Conservation (phyloP, 2,113 vertebrate species). For the Microtus richardsoni region DNA sequence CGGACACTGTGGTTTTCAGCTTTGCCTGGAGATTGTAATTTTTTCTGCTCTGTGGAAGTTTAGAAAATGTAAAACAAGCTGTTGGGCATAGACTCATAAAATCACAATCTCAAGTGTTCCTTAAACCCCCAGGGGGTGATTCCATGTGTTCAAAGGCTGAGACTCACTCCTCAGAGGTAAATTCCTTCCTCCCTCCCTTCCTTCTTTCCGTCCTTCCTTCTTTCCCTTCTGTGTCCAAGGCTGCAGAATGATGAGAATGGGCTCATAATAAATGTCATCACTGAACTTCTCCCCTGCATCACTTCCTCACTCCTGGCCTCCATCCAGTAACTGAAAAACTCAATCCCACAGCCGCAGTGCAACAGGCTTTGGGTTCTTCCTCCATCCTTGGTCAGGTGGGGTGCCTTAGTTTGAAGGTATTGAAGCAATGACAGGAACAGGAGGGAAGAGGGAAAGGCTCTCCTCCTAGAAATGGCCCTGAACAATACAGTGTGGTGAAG, state of each 20-base stretch:
- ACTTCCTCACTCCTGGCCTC: too few species aligned
- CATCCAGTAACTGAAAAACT: not conserved
- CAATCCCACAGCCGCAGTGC: not conserved
- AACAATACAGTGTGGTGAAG: not conserved
- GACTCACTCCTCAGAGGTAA: not conserved
- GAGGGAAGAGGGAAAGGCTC: not conserved
- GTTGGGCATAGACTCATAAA: not conserved
- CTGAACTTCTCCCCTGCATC: too few species aligned
- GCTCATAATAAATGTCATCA: not conserved
- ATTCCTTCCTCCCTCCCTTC: not conserved
- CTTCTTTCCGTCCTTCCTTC: not conserved
- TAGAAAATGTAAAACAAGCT: not conserved
- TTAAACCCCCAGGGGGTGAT: not conserved
- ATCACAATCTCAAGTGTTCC: not conserved
- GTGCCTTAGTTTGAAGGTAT: not conserved
- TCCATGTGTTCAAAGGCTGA: not conserved
- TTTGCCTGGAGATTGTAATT: not conserved
- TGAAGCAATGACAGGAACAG: not conserved
- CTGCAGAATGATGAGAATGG: not conserved
- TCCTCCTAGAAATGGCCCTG: not conserved
- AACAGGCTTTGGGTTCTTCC: not conserved
- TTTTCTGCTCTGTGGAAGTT: not conserved
- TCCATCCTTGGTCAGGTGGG: not conserved
- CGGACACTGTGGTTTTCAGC: not conserved
- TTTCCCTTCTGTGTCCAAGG: not conserved